Conservation (phyloP, 2,113 vertebrate genomes). For the Neoarius graeffei region DNA sequence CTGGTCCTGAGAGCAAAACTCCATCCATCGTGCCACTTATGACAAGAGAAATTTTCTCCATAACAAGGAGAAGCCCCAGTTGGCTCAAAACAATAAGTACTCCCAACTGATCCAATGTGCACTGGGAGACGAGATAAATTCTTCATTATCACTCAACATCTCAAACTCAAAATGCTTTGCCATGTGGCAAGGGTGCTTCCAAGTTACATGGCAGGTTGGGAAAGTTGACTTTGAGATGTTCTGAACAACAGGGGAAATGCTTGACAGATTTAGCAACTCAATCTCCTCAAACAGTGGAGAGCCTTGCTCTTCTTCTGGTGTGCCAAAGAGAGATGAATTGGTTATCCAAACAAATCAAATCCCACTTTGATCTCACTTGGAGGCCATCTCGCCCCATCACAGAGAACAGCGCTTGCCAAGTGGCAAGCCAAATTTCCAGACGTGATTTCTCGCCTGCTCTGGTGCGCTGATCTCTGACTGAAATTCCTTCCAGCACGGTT, state of each 20-base stretch:
- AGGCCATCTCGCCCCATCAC: background rate
- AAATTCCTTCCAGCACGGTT: background rate
- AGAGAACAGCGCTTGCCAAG: background rate
- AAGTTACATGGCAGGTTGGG: background rate
- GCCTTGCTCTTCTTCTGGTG: background rate
- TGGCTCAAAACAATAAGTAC: background rate
- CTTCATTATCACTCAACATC: background rate
- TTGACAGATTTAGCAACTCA: background rate
- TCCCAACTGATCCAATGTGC: background rate
- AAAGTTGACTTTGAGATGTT: background rate
- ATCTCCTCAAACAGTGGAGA: background rate
- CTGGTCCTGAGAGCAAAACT: background rate
- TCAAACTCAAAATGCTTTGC: background rate
- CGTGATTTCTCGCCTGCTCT: background rate
- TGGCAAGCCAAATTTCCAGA: background rate
- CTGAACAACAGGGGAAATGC: background rate
- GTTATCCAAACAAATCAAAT: constrained; percentile 13
- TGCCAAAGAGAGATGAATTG: background rate
- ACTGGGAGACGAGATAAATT: background rate
- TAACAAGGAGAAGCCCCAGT: background rate
- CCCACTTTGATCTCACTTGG: background rate
- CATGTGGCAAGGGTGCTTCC: background rate
- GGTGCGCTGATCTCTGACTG: background rate
- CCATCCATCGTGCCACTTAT: background rate
- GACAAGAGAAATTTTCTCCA: background rate